Conservation (phyloP, 2,113 vertebrate species). For the Coregonus clupeaformis region DNA sequence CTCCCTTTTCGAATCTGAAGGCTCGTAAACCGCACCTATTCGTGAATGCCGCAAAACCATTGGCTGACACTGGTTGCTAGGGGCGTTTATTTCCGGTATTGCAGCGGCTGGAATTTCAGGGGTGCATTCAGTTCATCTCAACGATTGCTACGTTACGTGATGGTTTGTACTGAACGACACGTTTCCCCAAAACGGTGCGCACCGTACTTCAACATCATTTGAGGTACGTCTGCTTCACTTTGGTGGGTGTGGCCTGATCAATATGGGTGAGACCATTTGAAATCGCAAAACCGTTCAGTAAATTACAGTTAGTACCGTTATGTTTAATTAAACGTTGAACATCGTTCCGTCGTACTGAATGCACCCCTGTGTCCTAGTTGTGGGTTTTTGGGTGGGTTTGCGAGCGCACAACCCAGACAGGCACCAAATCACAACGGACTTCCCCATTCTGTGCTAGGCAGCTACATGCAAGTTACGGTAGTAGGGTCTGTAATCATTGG, state of each 20-base stretch:
- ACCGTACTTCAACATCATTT: too few species aligned
- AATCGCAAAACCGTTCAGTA: too few species aligned
- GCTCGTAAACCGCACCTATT: conserved; percentile 19
- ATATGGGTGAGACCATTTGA: too few species aligned
- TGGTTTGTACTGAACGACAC: too few species aligned
- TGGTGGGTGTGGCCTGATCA: too few species aligned
- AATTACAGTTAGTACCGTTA: too few species aligned
- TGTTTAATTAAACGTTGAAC: too few species aligned
- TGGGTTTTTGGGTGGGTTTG: conserved; percentile 2
- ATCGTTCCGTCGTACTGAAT: too few species aligned
- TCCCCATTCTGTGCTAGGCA: conserved; percentile 18
- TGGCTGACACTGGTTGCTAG: conserved; percentile 33
- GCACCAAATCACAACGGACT: conserved; percentile 45
- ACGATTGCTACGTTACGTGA: too few species aligned
- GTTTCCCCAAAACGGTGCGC: too few species aligned
- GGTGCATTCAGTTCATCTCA: too few species aligned
- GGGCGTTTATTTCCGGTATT: conserved; percentile 67
- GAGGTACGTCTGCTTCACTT: too few species aligned
- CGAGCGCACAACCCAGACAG: conserved; percentile 22
- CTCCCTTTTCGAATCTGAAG: conserved; percentile 29
- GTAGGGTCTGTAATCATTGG: conserved; percentile 36
- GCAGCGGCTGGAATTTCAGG: conserved; percentile 55
- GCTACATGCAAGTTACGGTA: conserved; percentile 53
- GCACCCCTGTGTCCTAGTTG: conserved; percentile 25
- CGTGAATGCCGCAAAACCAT: conserved; percentile 3